phyloP scores from a whole-genome alignment of 2,888 invertebrate genomes.

The Leptopterna dolabrata region DNA sequence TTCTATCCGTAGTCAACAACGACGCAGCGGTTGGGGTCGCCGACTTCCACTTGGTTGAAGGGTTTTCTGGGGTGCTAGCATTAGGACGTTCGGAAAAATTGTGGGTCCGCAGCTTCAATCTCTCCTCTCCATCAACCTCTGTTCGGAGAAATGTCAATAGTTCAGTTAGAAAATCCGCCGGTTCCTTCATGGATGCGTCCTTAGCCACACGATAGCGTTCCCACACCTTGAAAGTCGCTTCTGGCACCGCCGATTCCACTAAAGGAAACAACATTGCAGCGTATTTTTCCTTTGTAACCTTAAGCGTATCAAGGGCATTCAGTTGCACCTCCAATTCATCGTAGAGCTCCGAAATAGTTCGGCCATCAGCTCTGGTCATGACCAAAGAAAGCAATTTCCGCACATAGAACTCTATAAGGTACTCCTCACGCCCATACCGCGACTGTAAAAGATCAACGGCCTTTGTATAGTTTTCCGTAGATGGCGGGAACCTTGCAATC shows the following conservation, averaged over 20 bases:
- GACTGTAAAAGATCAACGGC: slow-evolving; percentile 57
- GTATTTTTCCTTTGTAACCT: slow-evolving; percentile 63
- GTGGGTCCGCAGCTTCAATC: slow-evolving; percentile 58
- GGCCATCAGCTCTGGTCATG: slow-evolving; percentile 60
- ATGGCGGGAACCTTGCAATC: slow-evolving; percentile 62
- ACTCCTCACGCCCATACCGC: slow-evolving; percentile 61
- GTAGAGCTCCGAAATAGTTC: slow-evolving; percentile 58
- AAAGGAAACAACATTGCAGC: slow-evolving; percentile 64
- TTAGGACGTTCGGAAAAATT: slow-evolving; percentile 45
- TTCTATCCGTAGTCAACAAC: slow-evolving; percentile 54
- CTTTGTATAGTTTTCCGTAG: slow-evolving; percentile 63
- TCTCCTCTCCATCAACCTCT: slow-evolving; percentile 63
- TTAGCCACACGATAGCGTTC: slow-evolving; percentile 50
- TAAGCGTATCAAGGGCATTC: slow-evolving; percentile 63
- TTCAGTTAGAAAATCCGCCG: slow-evolving; percentile 42
- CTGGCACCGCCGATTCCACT: slow-evolving; percentile 64
- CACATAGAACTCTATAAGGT: slow-evolving; percentile 63
- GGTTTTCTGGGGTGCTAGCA: not conserved
- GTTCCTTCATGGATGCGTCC: slow-evolving; percentile 37
- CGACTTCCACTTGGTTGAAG: not conserved
- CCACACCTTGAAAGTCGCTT: slow-evolving; percentile 63
- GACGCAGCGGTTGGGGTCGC: slow-evolving; percentile 58
- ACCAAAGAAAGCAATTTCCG: slow-evolving; percentile 64
- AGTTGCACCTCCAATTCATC: slow-evolving; percentile 64
- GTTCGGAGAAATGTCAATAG: slow-evolving; percentile 60